Conservation (phyloP, 2,113 vertebrate genomes). For the Boulengerochromis microlepis region DNA sequence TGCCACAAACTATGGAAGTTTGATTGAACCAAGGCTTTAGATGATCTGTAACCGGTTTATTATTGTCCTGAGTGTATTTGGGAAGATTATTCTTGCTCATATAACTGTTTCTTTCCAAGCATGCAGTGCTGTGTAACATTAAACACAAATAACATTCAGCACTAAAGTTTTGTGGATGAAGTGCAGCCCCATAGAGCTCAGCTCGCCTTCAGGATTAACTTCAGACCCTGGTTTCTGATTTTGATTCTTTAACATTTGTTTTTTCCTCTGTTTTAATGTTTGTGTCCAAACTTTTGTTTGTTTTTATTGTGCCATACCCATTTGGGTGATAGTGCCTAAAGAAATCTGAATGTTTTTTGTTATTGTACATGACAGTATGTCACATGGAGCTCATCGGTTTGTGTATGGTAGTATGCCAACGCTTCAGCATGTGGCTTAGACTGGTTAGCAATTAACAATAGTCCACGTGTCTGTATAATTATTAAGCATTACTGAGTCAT, state of each 20-base stretch:
- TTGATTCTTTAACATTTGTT: neutral
- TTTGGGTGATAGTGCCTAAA: slow-evolving; percentile 19
- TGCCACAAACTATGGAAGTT: neutral
- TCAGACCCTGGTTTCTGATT: neutral
- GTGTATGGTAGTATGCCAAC: neutral
- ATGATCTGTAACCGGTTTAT: neutral
- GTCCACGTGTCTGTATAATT: neutral
- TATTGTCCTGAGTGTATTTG: neutral
- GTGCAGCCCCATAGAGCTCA: neutral
- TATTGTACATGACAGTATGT: neutral
- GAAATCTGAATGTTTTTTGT: slow-evolving; percentile 1
- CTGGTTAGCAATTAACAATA: neutral
- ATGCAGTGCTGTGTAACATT: neutral
- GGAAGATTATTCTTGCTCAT: neutral
- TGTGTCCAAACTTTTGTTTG: neutral
- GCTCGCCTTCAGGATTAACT: neutral
- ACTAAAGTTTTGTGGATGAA: neutral
- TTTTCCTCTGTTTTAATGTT: neutral
- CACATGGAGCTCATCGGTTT: neutral
- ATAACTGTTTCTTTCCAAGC: neutral
- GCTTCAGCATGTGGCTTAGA: neutral
- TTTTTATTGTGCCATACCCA: slow-evolving; percentile 37
- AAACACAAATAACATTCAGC: neutral
- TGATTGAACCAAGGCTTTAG: neutral
- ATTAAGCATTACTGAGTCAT: neutral